phyloP scores from a whole-genome alignment of 2,797 vertebrate species.

The Eospalax fontanierii region DNA sequence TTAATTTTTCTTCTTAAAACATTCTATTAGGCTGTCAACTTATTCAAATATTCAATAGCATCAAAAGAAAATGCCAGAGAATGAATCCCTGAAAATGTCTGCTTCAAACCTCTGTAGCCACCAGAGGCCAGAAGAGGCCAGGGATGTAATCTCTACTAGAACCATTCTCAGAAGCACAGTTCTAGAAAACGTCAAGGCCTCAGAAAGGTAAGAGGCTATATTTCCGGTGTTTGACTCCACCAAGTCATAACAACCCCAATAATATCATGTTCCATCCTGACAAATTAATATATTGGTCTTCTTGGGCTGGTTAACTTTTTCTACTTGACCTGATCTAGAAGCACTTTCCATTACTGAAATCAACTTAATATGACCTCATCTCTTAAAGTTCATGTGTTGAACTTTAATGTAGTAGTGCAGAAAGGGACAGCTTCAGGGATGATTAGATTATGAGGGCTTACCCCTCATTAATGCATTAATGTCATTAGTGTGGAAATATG shows the following conservation, averaged over 20 bases:
- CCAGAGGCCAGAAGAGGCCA: neutral
- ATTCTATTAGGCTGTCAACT: neutral
- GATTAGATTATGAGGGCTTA: neutral
- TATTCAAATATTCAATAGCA: neutral
- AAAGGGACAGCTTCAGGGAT: neutral
- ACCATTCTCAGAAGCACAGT: neutral
- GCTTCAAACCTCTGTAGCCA: neutral
- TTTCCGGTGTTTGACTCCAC: neutral
- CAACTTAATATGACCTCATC: too few relatives aligned
- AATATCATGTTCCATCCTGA: neutral
- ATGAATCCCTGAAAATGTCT: neutral
- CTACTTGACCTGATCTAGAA: neutral
- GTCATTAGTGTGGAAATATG: neutral
- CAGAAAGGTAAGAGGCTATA: neutral
- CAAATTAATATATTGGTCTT: neutral
- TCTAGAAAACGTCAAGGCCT: neutral
- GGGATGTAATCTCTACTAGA: neutral
- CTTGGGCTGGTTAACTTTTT: neutral
- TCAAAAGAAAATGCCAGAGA: neutral
- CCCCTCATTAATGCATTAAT: neutral
- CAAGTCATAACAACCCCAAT: neutral
- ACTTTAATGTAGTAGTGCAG: too few relatives aligned
- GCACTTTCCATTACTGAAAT: too few relatives aligned
- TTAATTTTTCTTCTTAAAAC: neutral
- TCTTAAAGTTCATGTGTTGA: too few relatives aligned